Percentiles rank a stretch among this genome's conserved stretches.
Conservation (phyloP, 2,797 vertebrate genomes). For the Parotocinclus haroldoi region DNA sequence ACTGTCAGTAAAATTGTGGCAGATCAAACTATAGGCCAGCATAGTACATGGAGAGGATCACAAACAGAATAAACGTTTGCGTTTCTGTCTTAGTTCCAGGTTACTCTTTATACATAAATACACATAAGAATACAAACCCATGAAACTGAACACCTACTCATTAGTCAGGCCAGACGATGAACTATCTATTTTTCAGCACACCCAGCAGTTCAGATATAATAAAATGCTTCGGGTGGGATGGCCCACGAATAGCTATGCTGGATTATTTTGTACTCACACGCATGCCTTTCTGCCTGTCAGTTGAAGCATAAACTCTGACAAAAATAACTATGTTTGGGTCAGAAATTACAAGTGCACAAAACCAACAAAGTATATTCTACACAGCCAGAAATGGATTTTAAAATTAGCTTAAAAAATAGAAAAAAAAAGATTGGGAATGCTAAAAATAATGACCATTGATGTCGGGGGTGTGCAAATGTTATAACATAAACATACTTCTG, state of each 20-base stretch:
- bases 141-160: conserved; percentile 71
- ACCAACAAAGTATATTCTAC: conserved; percentile 80
- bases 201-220: conserved; percentile 80
- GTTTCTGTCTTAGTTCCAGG: conserved; percentile 27
- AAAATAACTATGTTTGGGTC: conserved; percentile 79
- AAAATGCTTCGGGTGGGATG: conserved; percentile 78
- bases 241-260: conserved; percentile 58
- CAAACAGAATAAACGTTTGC: conserved; percentile 15
- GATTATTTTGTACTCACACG: conserved; percentile 52
- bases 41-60: conserved; percentile 3
- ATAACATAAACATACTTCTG: conserved; percentile 74
- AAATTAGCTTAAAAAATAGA: conserved; percentile 64
- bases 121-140: conserved; percentile 68
- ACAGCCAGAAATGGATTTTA: conserved; percentile 68
- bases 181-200: conserved; percentile 80
- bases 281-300: conserved; percentile 67
- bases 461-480: conserved; percentile 62
- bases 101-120: conserved; percentile 56
- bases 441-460: conserved; percentile 58
- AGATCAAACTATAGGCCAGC: too few species aligned
- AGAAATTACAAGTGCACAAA: conserved; percentile 79
- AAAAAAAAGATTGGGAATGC: conserved; percentile 63
- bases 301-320: conserved; percentile 77
- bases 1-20: too few species aligned
- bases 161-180: conserved; percentile 78